Conservation (phyloP, 2,888 invertebrate species). For the Eupeodes latifasciatus region DNA sequence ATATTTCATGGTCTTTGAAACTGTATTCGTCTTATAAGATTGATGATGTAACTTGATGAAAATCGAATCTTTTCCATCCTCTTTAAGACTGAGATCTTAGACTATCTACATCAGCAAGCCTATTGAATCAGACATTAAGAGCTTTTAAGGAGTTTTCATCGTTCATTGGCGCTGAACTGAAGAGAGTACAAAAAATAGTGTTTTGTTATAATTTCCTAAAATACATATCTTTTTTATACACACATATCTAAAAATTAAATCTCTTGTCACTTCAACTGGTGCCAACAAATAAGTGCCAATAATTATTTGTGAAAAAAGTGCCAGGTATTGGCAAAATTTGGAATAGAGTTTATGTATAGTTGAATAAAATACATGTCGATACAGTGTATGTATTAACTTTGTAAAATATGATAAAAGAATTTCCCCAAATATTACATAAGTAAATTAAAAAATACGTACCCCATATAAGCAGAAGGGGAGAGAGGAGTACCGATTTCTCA, state of each 20-base stretch:
- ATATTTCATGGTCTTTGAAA: constrained; percentile 56
- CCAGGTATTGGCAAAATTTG: constrained; percentile 21
- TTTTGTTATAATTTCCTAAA: background rate
- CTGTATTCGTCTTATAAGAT: constrained; percentile 43
- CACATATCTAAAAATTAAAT: constrained; percentile 65
- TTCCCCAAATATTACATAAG: no score
- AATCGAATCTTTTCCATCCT: constrained; percentile 67
- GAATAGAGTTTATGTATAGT: no score
- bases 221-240: constrained; percentile 35
- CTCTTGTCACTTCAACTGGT: constrained; percentile 59
- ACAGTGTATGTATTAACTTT: no score
- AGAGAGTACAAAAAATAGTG: constrained; percentile 35
- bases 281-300: constrained; percentile 54
- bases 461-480: no score
- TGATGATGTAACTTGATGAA: constrained; percentile 48
- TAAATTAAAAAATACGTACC: no score
- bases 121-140: constrained; percentile 74
- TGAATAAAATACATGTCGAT: no score
- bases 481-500: no score
- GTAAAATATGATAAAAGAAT: no score
- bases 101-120: constrained; percentile 57
- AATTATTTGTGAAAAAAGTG: constrained; percentile 57
- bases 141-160: constrained; percentile 60
- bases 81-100: constrained; percentile 42
- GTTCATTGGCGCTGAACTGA: constrained; percentile 56